These are phyloP conservation scores for Laspeyria flexula DNA, from an alignment of 2,888 invertebrate species.

Conservation along the genomic window DNA sequence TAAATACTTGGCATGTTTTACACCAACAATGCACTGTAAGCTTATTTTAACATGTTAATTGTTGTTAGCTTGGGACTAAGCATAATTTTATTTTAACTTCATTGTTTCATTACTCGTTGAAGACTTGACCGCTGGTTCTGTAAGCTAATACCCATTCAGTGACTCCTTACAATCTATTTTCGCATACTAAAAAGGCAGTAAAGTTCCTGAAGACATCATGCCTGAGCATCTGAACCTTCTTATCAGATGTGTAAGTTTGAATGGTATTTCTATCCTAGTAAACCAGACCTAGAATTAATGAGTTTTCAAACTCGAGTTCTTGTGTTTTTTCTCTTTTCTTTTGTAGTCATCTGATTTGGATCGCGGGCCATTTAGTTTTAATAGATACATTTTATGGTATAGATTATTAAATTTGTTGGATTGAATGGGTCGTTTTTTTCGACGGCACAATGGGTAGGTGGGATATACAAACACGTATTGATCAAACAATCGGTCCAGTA, in stretches of 20 bases:
- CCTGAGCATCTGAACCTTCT: constrained; percentile 34
- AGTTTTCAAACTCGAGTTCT: constrained; percentile 36
- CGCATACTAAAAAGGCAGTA: constrained; percentile 10
- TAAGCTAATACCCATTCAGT: constrained; percentile 34
- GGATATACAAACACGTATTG: constrained; percentile 21
- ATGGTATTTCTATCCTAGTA: constrained; percentile 34
- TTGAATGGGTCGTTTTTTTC: constrained; percentile 11
- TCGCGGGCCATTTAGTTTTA: constrained; percentile 10
- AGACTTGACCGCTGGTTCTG: constrained; percentile 18
- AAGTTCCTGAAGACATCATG: constrained; percentile 34
- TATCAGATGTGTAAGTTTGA: constrained; percentile 26
- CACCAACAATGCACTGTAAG: constrained; percentile 9
- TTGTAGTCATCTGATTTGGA: constrained; percentile 37
- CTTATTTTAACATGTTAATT: constrained; percentile 21
- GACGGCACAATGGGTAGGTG: background rate
- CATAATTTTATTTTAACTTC: constrained; percentile 7
- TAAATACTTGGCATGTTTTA: constrained; percentile 28
- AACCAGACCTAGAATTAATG: constrained; percentile 48
- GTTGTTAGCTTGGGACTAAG: constrained; percentile 7
- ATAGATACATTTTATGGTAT: constrained; percentile 8
- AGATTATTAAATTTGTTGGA: constrained; percentile 9
- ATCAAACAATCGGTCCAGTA: constrained; percentile 45
- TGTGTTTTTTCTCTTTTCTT: constrained; percentile 32
- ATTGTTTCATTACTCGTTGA: constrained; percentile 2
- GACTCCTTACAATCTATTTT: background rate